Conservation (phyloP, 2,797 vertebrate genomes). For the Rhodeus uyekii region DNA sequence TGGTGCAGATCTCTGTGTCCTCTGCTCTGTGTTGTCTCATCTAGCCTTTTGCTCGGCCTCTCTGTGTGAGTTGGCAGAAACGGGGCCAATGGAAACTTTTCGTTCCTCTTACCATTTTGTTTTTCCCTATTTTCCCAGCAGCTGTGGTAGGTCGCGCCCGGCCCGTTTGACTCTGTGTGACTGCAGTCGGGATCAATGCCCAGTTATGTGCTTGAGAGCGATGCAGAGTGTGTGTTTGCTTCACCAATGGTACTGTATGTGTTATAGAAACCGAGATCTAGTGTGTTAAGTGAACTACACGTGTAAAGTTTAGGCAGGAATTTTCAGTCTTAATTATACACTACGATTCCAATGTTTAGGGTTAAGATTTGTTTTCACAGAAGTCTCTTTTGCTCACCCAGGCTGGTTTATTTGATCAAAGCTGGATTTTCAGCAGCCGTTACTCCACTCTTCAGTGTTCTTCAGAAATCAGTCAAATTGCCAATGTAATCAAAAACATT, state of each 20-base stretch:
- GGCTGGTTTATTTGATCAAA: neutral
- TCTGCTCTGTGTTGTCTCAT: conserved; percentile 71
- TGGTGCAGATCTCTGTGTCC: conserved; percentile 80
- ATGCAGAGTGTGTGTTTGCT: neutral
- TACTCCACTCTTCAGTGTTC: neutral
- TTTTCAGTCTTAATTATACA: neutral
- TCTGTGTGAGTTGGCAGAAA: conserved; percentile 46
- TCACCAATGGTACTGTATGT: neutral
- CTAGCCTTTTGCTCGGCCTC: conserved; percentile 37
- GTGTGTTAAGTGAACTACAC: neutral
- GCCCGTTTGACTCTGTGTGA: conserved; percentile 24
- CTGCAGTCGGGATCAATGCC: conserved; percentile 29
- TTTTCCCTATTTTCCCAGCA: conserved; percentile 39
- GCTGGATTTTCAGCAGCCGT: neutral
- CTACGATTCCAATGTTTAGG: neutral
- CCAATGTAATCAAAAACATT: neutral
- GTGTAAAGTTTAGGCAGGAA: neutral
- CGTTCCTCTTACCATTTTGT: conserved; percentile 20
- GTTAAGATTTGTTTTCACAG: neutral
- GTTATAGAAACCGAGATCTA: neutral
- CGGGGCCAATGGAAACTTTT: conserved; percentile 49
- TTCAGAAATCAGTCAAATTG: neutral
- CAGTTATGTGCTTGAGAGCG: conserved; percentile 16
- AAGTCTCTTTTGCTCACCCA: neutral
- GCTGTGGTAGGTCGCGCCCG: conserved; percentile 54